A percentile compares a stretch with the other conserved stretches of the same genome.
Conservation (phyloP, 2,797 vertebrate species). For the Galago senegalensis region DNA sequence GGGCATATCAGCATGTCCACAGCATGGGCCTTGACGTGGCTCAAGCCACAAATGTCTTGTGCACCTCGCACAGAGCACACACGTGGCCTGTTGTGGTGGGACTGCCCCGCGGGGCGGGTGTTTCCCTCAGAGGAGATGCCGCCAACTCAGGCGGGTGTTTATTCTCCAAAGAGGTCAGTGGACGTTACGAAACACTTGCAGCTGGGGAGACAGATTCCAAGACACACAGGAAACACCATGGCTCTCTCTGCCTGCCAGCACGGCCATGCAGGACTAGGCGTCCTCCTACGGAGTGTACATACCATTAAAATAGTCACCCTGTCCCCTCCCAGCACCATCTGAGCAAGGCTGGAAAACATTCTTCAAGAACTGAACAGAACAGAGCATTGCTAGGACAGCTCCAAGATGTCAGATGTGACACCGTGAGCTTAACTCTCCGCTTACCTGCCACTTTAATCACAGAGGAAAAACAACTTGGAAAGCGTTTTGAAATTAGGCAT, state of each 20-base stretch:
- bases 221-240: accelerated
- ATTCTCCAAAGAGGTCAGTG: background rate
- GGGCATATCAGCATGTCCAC: background rate
- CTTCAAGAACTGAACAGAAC: background rate
- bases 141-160: background rate
- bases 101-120: accelerated
- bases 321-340: accelerated
- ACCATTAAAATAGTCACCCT: background rate
- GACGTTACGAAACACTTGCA: background rate
- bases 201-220: background rate
- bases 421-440: accelerated
- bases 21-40: accelerated
- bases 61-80: accelerated
- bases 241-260: background rate
- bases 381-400: background rate
- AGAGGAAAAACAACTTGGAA: background rate
- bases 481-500: background rate
- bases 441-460: background rate
- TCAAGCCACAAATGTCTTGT: background rate
- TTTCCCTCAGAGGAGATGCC: background rate
- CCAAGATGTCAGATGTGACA: accelerated
- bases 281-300: background rate
- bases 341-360: background rate
- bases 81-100: accelerated
- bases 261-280: accelerated